A percentile compares a stretch with the other conserved stretches of the same genome.
Evolutionary conservation across 2,113 vertebrate genomes (phyloP).

Genomic region (Crocuta crocuta): DNA sequence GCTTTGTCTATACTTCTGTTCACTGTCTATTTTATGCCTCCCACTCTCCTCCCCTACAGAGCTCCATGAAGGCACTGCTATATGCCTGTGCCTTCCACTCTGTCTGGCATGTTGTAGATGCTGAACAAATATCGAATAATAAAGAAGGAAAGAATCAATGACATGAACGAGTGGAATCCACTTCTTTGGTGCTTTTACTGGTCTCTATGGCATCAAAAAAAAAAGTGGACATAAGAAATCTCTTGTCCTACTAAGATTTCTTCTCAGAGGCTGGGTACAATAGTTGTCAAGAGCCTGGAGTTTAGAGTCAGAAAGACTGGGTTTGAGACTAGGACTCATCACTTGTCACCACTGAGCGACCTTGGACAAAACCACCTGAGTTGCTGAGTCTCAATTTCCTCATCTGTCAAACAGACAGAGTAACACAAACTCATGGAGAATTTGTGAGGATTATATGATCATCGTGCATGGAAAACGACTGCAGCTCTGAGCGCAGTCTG

Average conservation of each 20-base stretch:
- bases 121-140: not conserved
- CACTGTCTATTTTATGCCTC: not conserved
- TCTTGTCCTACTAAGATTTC: not conserved
- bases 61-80: not conserved
- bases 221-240: not conserved
- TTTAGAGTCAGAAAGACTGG: not conserved
- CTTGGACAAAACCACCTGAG: not conserved
- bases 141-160: not conserved
- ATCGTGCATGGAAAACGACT: not conserved
- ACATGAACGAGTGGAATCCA: not conserved
- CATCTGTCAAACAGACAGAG: not conserved
- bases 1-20: not conserved
- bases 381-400: not conserved
- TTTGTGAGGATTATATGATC: not conserved
- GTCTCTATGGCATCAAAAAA: not conserved
- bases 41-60: not conserved
- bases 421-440: not conserved
- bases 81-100: not conserved
- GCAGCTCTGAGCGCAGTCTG: not conserved
- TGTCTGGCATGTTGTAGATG: not conserved
- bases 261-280: not conserved
- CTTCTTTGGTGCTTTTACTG: not conserved
- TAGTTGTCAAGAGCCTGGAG: not conserved
- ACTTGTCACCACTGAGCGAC: not conserved
- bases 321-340: not conserved